Base-by-base conservation (phyloP, 1,140 invertebrate genomes). In the Hyposmocoma kahamanoa region DNA sequence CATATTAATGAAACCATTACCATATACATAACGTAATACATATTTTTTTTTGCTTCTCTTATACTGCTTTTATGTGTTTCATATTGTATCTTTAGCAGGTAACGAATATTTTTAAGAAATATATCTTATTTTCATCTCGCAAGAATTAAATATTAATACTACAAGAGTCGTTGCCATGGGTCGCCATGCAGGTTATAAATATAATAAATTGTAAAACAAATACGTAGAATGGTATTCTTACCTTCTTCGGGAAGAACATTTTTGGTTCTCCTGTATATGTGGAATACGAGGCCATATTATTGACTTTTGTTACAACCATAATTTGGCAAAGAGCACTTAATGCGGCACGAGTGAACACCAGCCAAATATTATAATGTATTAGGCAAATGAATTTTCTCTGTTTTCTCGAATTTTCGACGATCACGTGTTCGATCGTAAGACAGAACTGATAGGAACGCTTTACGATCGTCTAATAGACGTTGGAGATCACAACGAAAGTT, bases 181-280 rank as follows among this genome's bases (percentile, higher is more conserved):
- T n/a, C n/a, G n/a, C n/a, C n/a, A n/a, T n/a, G n/a, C n/a, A n/a
- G n/a, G n/a, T n/a, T n/a, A n/a, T n/a, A n/a, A n/a, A n/a, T n/a
- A n/a, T n/a, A n/a, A n/a, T n/a, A n/a, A n/a, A n/a, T n/a, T n/a
- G n/a, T n/a, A n/a, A n/a, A n/a, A n/a, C n/a, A n/a, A n/a, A n/a
- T n/a, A n/a, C 24, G 11, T 47, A 1, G 32, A 8, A 3, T 10
- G 38, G 42, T 17, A 22, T 11, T 18, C 75, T 85, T 74, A 85
- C 84, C 82, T 87, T 85, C 80, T 86, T 87, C 50, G 81, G 79
- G 59, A 84, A 85, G 70, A 85, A 76, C 47, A 87, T 83, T 77
- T 85, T 84, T 39, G 82, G 82, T 82, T 84, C 84, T 76, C 84
- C 84, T 56, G 84, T 77, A 56, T 75, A 86, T 44, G 81, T 76